phyloP scores from a whole-genome alignment of 1,140 invertebrate species.

The Coptotermes formosanus region DNA sequence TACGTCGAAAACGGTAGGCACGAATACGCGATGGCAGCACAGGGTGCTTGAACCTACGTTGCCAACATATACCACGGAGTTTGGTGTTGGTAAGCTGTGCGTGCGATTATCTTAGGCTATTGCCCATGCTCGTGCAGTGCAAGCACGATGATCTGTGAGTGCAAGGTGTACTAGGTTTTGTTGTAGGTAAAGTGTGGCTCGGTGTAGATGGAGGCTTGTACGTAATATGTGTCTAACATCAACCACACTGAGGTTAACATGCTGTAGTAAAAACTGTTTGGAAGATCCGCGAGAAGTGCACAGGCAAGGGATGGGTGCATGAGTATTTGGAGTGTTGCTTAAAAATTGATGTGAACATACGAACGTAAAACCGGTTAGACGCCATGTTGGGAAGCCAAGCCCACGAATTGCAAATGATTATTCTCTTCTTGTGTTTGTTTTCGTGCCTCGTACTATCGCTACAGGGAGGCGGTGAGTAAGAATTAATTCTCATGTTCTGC shows the following conservation, averaged over 20 bases:
- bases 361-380: conserved; percentile 32
- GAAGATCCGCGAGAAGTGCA: background rate
- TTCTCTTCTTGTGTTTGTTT: conserved; percentile 40
- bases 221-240: background rate
- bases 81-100: too few species aligned
- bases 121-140: background rate
- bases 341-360: background rate
- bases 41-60: too few species aligned
- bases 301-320: background rate
- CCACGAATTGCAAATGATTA: conserved; percentile 42
- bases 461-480: background rate
- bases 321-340: background rate
- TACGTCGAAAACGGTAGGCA: too few species aligned
- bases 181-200: background rate
- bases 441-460: conserved; percentile 31
- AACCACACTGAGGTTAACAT: background rate
- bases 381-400: conserved; percentile 46
- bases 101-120: too few species aligned
- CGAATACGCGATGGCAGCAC: too few species aligned
- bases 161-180: background rate
- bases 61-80: too few species aligned
- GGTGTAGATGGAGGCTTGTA: background rate
- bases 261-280: background rate
- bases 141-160: too few species aligned
- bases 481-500: background rate